Evolutionary conservation across 2,888 invertebrate species (phyloP).

Genomic region (Acronicta alni): DNA sequence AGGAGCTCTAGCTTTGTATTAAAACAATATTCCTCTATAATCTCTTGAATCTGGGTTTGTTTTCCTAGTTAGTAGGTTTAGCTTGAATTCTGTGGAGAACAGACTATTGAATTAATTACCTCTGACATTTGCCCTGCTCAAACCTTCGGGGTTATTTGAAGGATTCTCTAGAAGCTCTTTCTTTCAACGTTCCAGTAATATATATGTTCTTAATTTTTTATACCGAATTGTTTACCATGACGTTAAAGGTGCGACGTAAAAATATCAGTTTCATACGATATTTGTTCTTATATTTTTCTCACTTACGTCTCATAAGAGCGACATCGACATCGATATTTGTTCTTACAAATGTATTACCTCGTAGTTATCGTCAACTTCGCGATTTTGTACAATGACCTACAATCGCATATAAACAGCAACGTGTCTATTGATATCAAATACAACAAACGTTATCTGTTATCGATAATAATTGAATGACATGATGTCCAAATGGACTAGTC

Average conservation of each 20-base stretch:
- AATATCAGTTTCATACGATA: slow-evolving; percentile 16
- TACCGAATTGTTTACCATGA: slow-evolving; percentile 14
- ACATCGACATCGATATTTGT: too few relatives aligned
- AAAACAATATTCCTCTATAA: slow-evolving; percentile 6
- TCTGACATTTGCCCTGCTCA: slow-evolving; percentile 30
- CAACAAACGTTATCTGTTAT: slow-evolving; percentile 26
- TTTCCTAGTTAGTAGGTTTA: slow-evolving; percentile 29
- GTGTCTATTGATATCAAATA: slow-evolving; percentile 28
- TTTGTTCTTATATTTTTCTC: slow-evolving; percentile 12
- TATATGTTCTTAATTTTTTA: slow-evolving; percentile 26
- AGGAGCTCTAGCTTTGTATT: too few relatives aligned
- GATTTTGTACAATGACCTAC: slow-evolving; percentile 15
- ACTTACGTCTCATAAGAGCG: too few relatives aligned
- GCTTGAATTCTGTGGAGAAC: slow-evolving; percentile 20
- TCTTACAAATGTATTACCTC: slow-evolving; percentile 3
- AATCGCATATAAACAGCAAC: slow-evolving; percentile 23
- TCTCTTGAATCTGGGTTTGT: slow-evolving; percentile 21
- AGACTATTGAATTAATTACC: slow-evolving; percentile 44
- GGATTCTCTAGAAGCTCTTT: slow-evolving; percentile 25
- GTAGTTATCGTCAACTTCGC: slow-evolving; percentile 5
- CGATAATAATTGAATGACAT: slow-evolving; percentile 33
- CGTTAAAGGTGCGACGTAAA: slow-evolving; percentile 18
- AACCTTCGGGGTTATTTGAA: slow-evolving; percentile 37
- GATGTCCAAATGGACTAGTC: slow-evolving; percentile 36
- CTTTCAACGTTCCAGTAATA: slow-evolving; percentile 25